These are phyloP conservation scores for Pyrrhosoma nymphula DNA, from an alignment of 2,888 invertebrate species.

Conservation along the genomic window DNA sequence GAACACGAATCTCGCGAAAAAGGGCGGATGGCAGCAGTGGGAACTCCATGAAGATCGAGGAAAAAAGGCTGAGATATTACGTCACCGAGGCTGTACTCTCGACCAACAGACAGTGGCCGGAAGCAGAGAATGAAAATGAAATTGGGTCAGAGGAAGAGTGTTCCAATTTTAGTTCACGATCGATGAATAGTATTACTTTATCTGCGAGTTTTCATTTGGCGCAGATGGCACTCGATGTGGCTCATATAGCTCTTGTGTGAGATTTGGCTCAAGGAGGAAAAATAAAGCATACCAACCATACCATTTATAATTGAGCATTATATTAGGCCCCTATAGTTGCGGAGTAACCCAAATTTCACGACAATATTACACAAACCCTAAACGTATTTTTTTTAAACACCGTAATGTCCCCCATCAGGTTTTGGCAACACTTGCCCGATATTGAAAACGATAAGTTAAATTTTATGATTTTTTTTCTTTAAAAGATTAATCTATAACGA, in stretches of 20 bases:
- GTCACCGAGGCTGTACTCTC: neutral
- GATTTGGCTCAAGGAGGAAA: neutral
- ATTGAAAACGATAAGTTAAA: no score
- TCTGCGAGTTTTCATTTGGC: neutral
- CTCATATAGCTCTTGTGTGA: no score
- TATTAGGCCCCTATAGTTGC: neutral
- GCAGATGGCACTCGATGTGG: neutral
- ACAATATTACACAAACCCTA: no score
- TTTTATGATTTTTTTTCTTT: no score
- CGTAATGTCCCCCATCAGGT: no score
- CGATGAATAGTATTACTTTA: neutral
- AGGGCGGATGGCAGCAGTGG: neutral
- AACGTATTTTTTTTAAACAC: no score
- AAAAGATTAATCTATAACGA: no score
- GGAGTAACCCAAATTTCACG: no score
- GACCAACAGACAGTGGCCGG: neutral
- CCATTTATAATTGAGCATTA: neutral
- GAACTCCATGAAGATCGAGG: neutral
- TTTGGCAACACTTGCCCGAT: no score
- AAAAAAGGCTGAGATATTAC: neutral
- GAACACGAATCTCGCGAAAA: neutral
- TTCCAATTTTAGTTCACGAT: conserved; percentile 10
- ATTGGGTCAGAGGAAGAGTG: neutral
- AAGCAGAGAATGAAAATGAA: neutral
- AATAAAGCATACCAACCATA: neutral